A percentile compares a stretch with the other conserved stretches of the same genome.
phyloP scores from a whole-genome alignment of 2,888 invertebrate genomes.

The Frankliniella intonsa region DNA sequence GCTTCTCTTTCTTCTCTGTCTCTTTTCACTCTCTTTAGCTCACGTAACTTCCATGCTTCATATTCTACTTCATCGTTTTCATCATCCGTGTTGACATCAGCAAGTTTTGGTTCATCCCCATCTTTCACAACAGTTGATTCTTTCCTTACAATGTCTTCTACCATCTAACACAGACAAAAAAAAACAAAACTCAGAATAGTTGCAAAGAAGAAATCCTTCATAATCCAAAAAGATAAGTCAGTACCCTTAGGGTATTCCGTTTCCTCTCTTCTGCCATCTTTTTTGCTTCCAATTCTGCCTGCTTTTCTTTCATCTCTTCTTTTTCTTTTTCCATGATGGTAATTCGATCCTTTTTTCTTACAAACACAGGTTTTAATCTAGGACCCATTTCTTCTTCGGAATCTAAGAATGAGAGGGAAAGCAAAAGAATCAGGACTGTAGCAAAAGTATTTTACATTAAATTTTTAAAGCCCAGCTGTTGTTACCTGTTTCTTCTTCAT shows the following conservation, averaged over 20 bases:
- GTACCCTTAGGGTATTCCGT: constrained; percentile 73
- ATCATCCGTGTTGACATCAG: constrained; percentile 87
- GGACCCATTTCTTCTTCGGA: constrained; percentile 90
- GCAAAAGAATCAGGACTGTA: too few species aligned
- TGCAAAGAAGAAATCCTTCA: constrained; percentile 17
- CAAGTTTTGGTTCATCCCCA: constrained; percentile 70
- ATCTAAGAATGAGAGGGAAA: constrained; percentile 48
- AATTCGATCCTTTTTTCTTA: constrained; percentile 86
- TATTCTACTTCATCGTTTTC: constrained; percentile 96
- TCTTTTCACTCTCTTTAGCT: constrained; percentile 91
- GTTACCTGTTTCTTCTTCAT: constrained; percentile 70
- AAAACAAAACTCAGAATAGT: neutral
- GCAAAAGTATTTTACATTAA: neutral
- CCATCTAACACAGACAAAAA: constrained; percentile 52
- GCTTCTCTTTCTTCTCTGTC: constrained; percentile 93
- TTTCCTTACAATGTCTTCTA: constrained; percentile 82
- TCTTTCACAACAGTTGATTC: constrained; percentile 62
- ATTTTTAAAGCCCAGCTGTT: constrained; percentile 43
- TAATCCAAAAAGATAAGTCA: constrained; percentile 28
- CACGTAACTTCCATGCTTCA: constrained; percentile 96
- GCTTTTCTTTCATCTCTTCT: constrained; percentile 77
- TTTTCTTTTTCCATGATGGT: constrained; percentile 93
- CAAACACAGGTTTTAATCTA: constrained; percentile 90
- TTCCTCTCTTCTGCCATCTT: constrained; percentile 84
- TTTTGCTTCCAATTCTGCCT: constrained; percentile 75